Evolutionary conservation across 2,888 invertebrate species (phyloP), one percentile per base, ranked within the genome.

Genomic region (Exocentrus adspersus): DNA sequence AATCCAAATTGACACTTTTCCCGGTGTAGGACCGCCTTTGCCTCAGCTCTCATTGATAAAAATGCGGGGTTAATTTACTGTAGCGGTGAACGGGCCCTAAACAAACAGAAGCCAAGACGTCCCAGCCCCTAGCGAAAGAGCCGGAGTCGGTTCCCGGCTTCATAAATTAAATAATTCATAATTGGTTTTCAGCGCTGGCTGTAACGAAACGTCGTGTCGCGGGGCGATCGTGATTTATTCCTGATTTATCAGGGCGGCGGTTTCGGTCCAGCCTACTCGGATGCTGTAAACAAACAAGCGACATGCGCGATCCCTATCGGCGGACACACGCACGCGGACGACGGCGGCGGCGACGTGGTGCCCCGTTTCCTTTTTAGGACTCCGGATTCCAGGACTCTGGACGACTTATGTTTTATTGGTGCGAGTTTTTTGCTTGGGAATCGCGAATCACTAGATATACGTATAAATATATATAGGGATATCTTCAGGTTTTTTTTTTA

Each of bases 141-240:
- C 19, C 45, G 46, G 10, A 20, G 46, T n/a, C 30, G 32, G 46
- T 30, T 46, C 57, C 46, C 53, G 24, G 14, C 32, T 41, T 72
- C 75, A 80, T 81, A 81, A 81, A 81, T 81, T 79, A 78, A 74
- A 72, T 72, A 78, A 77, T 79, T 81, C 79, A 80, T 81, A 81
- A 81, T 81, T 81, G 80, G 78, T 80, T 81, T 80, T 81, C 80
- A 79, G 78, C 54, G 77, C 78, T 79, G 80, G 77, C 78, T 79
- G 80, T 80, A 81, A 81, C 81, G 80, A 80, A 81, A 80, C 66
- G 72, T 72, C 72, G 65, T 74, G 75, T 76, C 77, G 65, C 59
- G 62, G 75, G 73, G 19, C 72, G 72, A 75, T 73, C 75, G 72
- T 78, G 78, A 79, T 78, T 79, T 79, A 78, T 79, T 74, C 74